Evolutionary conservation across 1,140 invertebrate genomes (phyloP).

Genomic region (Chymomyza costata): DNA sequence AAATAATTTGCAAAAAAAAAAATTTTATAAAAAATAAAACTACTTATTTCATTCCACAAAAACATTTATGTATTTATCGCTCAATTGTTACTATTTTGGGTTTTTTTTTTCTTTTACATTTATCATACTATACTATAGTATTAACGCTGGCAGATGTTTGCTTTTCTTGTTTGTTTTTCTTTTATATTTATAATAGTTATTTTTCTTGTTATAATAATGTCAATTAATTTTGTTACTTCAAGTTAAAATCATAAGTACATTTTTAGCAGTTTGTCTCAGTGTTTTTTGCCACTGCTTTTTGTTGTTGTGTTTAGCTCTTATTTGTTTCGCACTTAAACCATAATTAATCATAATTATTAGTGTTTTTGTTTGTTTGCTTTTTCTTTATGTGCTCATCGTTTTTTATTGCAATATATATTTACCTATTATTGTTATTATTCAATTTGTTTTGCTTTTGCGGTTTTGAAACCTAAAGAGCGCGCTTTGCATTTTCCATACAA

Average conservation of each 20-base stretch:
- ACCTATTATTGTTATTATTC: slow-evolving; percentile 47
- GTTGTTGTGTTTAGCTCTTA: slow-evolving; percentile 1
- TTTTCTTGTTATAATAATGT: no score
- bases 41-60: slow-evolving; percentile 36
- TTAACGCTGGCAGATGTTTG: slow-evolving; percentile 37
- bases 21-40: slow-evolving; percentile 17
- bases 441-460: slow-evolving; percentile 45
- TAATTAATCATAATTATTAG: slow-evolving; percentile 32
- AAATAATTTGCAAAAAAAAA: no score
- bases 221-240: slow-evolving; percentile 20
- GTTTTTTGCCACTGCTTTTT: background rate
- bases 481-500: slow-evolving; percentile 7
- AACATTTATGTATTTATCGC: slow-evolving; percentile 49
- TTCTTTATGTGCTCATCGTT: slow-evolving; percentile 47
- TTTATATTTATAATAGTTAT: no score
- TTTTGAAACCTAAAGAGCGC: slow-evolving; percentile 62
- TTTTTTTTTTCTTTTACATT: slow-evolving; percentile 27
- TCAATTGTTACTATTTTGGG: slow-evolving; percentile 16
- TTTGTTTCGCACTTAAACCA: slow-evolving; percentile 10
- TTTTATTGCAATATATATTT: slow-evolving; percentile 45
- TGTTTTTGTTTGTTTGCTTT: slow-evolving; percentile 26
- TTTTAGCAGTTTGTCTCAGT: slow-evolving; percentile 12
- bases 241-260: slow-evolving; percentile 18
- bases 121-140: slow-evolving; percentile 39
- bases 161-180: slow-evolving; percentile 13